These are phyloP conservation scores for Lamproptera curius DNA, from an alignment of 2,888 invertebrate species.

Conservation along the genomic window DNA sequence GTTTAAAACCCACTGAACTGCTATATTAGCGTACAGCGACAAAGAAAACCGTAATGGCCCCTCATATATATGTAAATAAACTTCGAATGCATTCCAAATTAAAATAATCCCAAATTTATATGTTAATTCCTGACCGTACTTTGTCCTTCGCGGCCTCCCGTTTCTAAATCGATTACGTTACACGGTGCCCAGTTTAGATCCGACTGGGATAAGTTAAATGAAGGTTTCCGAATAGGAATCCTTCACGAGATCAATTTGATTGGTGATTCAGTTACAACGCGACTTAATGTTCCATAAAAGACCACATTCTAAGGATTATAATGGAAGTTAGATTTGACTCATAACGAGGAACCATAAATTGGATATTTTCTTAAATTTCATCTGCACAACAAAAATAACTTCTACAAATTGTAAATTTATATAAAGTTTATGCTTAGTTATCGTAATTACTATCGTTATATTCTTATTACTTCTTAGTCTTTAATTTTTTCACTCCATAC, in stretches of 20 bases:
- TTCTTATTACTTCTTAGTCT: too few species aligned
- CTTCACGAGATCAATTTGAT: constrained; percentile 52
- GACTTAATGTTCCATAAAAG: constrained; percentile 19
- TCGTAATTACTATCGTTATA: too few species aligned
- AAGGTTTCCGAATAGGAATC: constrained; percentile 62
- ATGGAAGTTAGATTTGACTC: neutral
- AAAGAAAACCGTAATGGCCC: constrained; percentile 63
- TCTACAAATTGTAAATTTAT: too few species aligned
- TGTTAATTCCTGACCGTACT: constrained; percentile 73
- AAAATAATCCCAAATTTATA: constrained; percentile 75
- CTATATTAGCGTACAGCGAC: constrained; percentile 55
- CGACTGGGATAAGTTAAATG: constrained; percentile 66
- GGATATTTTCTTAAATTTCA: too few species aligned
- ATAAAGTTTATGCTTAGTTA: too few species aligned
- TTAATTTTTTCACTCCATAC: too few species aligned
- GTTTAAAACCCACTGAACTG: constrained; percentile 59
- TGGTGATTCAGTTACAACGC: constrained; percentile 44
- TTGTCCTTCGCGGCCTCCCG: constrained; percentile 69
- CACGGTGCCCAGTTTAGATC: constrained; percentile 65
- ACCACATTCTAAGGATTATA: constrained; percentile 18
- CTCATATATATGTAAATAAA: constrained; percentile 74
- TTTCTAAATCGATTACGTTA: constrained; percentile 71
- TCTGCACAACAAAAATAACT: too few species aligned
- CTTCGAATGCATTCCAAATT: constrained; percentile 72
- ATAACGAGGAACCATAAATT: too few species aligned